phyloP scores from a whole-genome alignment of 2,113 vertebrate genomes.

The Festucalex cinctus region DNA sequence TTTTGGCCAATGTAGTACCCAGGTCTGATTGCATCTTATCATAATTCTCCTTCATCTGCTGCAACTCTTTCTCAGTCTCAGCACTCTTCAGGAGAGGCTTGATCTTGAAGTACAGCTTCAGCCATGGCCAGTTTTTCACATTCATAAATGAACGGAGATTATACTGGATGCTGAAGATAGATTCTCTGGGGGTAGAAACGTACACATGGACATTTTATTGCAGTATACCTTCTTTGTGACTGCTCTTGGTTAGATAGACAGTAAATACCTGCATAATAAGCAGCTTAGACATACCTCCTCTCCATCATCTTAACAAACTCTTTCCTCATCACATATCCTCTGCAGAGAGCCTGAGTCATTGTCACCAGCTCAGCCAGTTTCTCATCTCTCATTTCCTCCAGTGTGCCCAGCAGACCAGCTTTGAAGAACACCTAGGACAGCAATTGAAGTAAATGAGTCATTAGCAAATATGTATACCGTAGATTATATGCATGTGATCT shows the following conservation, averaged over 20 bases:
- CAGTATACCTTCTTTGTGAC: not conserved
- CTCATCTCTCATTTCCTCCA: constrained; percentile 93
- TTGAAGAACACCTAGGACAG: constrained; percentile 91
- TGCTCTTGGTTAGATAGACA: not conserved
- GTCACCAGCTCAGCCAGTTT: constrained; percentile 77
- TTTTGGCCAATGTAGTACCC: constrained; percentile 69
- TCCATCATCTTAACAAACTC: constrained; percentile 74
- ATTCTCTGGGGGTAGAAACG: constrained; percentile 58
- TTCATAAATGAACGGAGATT: constrained; percentile 79
- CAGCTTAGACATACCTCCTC: constrained; percentile 36
- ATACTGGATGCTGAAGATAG: constrained; percentile 83
- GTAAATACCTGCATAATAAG: too few species aligned
- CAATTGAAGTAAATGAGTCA: not conserved
- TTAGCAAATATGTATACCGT: not conserved
- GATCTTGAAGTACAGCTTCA: constrained; percentile 73
- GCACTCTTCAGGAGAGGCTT: constrained; percentile 78
- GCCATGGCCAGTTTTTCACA: constrained; percentile 77
- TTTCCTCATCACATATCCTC: constrained; percentile 64
- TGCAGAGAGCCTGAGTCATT: constrained; percentile 72
- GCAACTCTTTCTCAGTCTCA: constrained; percentile 73
- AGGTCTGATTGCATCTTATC: constrained; percentile 82
- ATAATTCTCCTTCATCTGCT: constrained; percentile 76
- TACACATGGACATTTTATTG: not conserved
- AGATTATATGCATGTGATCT: not conserved
- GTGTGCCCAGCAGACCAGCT: constrained; percentile 85